A percentile compares a stretch with the other conserved stretches of the same genome.
Conservation (phyloP, 2,888 invertebrate species). For the Rhagophthalmus giganteus region DNA sequence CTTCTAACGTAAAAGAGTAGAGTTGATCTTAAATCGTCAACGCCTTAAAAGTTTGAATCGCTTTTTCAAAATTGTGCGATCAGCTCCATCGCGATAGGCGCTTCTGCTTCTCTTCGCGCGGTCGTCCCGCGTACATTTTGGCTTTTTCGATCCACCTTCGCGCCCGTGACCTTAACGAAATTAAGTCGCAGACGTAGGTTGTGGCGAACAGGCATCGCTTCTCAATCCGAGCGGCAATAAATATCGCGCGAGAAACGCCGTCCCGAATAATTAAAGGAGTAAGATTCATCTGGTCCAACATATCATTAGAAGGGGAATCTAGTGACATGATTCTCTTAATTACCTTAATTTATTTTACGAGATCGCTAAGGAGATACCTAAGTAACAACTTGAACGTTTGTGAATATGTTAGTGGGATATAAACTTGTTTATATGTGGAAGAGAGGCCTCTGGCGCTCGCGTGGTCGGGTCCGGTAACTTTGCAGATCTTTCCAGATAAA, state of each 20-base stretch:
- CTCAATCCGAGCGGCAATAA: too few species aligned
- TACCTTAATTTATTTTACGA: constrained; percentile 56
- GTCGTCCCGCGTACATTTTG: too few species aligned
- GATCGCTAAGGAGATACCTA: constrained; percentile 50
- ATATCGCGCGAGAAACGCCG: constrained; percentile 1
- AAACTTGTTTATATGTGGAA: constrained; percentile 46
- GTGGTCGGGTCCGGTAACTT: constrained; percentile 38
- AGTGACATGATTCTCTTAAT: constrained; percentile 57
- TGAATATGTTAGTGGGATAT: constrained; percentile 48
- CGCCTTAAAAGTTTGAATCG: too few species aligned
- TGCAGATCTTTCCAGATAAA: constrained; percentile 40
- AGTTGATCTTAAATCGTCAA: too few species aligned
- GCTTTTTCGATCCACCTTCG: too few species aligned
- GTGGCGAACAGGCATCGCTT: too few species aligned
- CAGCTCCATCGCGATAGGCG: too few species aligned
- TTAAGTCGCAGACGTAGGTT: too few species aligned
- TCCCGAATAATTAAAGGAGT: constrained; percentile 44
- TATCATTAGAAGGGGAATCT: constrained; percentile 55
- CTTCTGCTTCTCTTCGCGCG: too few species aligned
- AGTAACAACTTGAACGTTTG: constrained; percentile 49
- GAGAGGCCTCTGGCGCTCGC: constrained; percentile 39
- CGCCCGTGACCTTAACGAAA: too few species aligned
- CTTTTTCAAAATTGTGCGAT: too few species aligned
- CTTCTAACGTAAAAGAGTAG: too few species aligned
- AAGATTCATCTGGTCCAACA: constrained; percentile 50